Evolutionary conservation across 2,888 invertebrate species (phyloP).

Genomic region (Dryococelus australis): DNA sequence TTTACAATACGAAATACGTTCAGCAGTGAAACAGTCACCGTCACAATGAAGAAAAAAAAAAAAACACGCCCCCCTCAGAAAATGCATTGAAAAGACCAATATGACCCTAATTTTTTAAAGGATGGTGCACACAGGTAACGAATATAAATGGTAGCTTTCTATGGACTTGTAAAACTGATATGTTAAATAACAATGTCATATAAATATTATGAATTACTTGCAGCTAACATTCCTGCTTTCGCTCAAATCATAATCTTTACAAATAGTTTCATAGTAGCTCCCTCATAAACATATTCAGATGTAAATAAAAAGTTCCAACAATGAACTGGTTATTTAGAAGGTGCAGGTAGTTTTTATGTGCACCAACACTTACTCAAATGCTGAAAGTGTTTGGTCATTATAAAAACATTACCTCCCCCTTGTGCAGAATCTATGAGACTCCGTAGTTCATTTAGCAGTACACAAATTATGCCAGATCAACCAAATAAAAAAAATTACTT

Average conservation of each 20-base stretch:
- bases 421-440: too few relatives aligned
- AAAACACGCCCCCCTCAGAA: too few relatives aligned
- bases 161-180: not conserved
- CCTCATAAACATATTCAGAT: not conserved
- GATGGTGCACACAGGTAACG: not conserved
- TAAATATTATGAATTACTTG: not conserved
- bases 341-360: not conserved
- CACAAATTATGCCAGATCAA: too few relatives aligned
- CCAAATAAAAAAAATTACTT: too few relatives aligned
- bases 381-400: too few relatives aligned
- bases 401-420: too few relatives aligned
- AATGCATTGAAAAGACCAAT: not conserved
- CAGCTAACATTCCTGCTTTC: not conserved
- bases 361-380: too few relatives aligned
- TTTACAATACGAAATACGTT: too few relatives aligned
- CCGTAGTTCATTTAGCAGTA: too few relatives aligned
- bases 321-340: not conserved
- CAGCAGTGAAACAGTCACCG: not conserved
- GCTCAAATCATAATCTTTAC: not conserved
- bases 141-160: not conserved
- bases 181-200: not conserved
- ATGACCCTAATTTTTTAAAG: too few relatives aligned
- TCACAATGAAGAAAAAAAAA: not conserved
- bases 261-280: not conserved
- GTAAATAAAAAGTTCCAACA: not conserved